A percentile compares a stretch with the other conserved stretches of the same genome.
These are phyloP conservation scores for Brachirus orientalis DNA, from an alignment of 2,113 vertebrate species.

Conservation along the genomic window DNA sequence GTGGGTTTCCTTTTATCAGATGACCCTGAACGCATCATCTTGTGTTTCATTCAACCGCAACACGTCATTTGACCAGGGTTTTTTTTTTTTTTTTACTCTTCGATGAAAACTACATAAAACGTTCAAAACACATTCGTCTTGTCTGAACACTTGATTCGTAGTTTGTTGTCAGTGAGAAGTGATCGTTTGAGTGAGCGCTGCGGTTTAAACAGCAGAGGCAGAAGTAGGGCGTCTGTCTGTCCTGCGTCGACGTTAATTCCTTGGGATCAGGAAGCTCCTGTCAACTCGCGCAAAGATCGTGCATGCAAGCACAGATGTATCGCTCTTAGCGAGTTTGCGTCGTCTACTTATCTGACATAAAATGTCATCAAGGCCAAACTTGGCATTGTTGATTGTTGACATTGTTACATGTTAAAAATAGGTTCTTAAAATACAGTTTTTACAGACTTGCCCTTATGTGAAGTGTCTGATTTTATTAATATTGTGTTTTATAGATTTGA, in stretches of 20 bases:
- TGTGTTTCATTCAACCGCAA: not conserved
- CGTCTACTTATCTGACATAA: not conserved
- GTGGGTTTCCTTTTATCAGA: not conserved
- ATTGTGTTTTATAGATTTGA: too few relatives aligned
- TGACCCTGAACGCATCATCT: not conserved
- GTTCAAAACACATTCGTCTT: not conserved
- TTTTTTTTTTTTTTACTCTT: too few relatives aligned
- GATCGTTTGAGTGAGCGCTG: not conserved
- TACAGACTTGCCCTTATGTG: too few relatives aligned
- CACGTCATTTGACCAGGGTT: too few relatives aligned
- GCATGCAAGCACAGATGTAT: not conserved
- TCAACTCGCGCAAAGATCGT: conserved; percentile 58
- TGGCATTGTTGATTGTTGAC: too few relatives aligned
- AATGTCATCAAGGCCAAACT: not conserved
- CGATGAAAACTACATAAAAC: too few relatives aligned
- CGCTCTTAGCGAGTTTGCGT: not conserved
- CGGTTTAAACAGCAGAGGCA: too few relatives aligned
- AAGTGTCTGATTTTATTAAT: too few relatives aligned
- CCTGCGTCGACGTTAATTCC: conserved; percentile 20
- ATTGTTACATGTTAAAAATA: too few relatives aligned
- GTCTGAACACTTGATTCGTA: not conserved
- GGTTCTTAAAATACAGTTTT: too few relatives aligned
- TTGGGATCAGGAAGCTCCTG: conserved; percentile 60
- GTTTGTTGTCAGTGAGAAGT: not conserved
- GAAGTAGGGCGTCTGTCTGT: conserved; percentile 11